Percentiles rank a stretch among this genome's conserved stretches.
These are phyloP conservation scores for Conistra vaccinii DNA, from an alignment of 2,888 invertebrate species.

Conservation along the genomic window DNA sequence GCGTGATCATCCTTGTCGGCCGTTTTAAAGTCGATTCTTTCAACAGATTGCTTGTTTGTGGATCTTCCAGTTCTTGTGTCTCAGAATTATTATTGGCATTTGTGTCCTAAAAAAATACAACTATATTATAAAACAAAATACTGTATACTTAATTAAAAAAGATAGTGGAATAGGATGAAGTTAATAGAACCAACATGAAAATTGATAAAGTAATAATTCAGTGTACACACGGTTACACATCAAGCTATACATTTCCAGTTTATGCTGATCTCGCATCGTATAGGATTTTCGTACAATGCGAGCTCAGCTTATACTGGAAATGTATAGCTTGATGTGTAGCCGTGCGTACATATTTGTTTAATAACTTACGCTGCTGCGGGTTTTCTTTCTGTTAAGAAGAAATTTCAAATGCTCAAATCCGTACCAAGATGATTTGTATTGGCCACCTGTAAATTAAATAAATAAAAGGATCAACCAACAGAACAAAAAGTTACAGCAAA, in stretches of 20 bases:
- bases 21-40: not conserved
- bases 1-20: no score
- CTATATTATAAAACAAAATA: not conserved
- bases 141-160: not conserved
- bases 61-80: not conserved
- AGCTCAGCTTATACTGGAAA: no score
- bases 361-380: not conserved
- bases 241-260: no score
- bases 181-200: not conserved
- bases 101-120: not conserved
- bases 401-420: slow-evolving; percentile 4
- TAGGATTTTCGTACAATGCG: no score
- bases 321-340: no score
- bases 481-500: not conserved
- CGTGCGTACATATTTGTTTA: not conserved
- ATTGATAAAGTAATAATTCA: no score
- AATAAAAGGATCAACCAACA: not conserved
- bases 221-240: no score
- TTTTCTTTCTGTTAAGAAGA: not conserved
- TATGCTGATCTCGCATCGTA: no score
- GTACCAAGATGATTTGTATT: slow-evolving; percentile 3
- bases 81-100: not conserved
- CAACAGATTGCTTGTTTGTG: not conserved
- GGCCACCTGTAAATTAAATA: not conserved
- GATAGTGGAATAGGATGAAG: not conserved